phyloP scores from a whole-genome alignment of 2,113 vertebrate species.

The Centropus unirufus region DNA sequence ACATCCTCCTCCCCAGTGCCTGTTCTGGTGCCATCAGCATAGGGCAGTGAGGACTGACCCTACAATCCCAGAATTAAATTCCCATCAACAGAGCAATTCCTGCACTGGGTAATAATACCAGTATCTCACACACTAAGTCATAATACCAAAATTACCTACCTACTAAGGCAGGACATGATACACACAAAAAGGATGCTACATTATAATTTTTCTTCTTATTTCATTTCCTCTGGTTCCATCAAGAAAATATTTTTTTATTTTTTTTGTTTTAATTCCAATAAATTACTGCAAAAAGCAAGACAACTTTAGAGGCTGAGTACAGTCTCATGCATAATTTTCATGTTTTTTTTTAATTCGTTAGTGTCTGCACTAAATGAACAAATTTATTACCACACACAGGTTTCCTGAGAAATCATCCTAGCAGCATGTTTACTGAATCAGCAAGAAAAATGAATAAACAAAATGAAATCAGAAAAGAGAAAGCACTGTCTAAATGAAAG shows the following conservation, averaged over 20 bases:
- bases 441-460: conserved; percentile 11
- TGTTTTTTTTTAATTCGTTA: background rate
- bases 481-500: conserved; percentile 13
- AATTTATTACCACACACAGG: conserved; percentile 6
- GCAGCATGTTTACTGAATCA: conserved; percentile 38
- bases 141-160: background rate
- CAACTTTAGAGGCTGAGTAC: background rate
- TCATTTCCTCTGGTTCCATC: background rate
- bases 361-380: background rate
- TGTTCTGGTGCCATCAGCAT: background rate
- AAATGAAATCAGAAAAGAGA: conserved; percentile 41
- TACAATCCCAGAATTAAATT: background rate
- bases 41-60: background rate
- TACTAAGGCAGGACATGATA: background rate
- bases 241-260: background rate
- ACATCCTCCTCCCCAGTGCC: background rate
- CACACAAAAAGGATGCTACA: background rate
- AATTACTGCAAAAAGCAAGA: background rate
- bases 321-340: background rate
- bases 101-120: background rate
- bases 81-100: background rate
- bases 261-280: background rate
- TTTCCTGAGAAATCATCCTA: background rate
- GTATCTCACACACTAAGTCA: background rate
- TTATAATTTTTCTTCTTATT: background rate